A percentile compares a stretch with the other conserved stretches of the same genome.
Evolutionary conservation across 2,888 invertebrate genomes (phyloP).

Genomic region (Ptilodon capucinus): DNA sequence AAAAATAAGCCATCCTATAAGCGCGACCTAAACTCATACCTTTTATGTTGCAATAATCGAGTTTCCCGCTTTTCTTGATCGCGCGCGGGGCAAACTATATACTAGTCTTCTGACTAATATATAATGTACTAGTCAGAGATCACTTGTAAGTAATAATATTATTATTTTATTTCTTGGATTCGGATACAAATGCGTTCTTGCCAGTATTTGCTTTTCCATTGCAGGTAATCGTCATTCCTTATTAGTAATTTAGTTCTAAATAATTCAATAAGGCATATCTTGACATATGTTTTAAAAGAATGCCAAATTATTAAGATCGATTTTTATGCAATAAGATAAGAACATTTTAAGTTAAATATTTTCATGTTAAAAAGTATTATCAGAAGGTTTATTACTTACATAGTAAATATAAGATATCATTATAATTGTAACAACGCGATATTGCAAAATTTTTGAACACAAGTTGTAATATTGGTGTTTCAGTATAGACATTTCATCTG

Average conservation of each 20-base stretch:
- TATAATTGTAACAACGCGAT: neutral
- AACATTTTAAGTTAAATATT: conserved; percentile 26
- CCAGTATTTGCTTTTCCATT: conserved; percentile 13
- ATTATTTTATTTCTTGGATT: too few relatives aligned
- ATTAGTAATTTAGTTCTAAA: conserved; percentile 34
- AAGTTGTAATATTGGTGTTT: neutral
- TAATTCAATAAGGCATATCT: conserved; percentile 41
- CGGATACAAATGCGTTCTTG: neutral
- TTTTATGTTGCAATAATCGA: too few relatives aligned
- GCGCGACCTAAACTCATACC: too few relatives aligned
- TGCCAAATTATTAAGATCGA: conserved; percentile 36
- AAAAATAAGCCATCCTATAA: too few relatives aligned
- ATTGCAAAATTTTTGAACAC: neutral
- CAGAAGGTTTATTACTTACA: conserved; percentile 24
- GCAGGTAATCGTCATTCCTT: conserved; percentile 11
- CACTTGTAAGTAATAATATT: too few relatives aligned
- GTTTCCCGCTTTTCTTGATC: too few relatives aligned
- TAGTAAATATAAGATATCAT: conserved; percentile 12
- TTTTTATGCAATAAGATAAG: conserved; percentile 15
- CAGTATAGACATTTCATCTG: conserved; percentile 38
- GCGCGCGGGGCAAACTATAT: too few relatives aligned
- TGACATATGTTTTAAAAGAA: conserved; percentile 66
- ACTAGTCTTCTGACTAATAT: too few relatives aligned
- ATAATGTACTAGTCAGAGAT: too few relatives aligned
- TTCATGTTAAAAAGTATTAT: conserved; percentile 30